Percentiles rank a stretch among this genome's conserved stretches.
These are phyloP conservation scores for Megaleporinus macrocephalus DNA, from an alignment of 2,113 vertebrate genomes.

Conservation along the genomic window DNA sequence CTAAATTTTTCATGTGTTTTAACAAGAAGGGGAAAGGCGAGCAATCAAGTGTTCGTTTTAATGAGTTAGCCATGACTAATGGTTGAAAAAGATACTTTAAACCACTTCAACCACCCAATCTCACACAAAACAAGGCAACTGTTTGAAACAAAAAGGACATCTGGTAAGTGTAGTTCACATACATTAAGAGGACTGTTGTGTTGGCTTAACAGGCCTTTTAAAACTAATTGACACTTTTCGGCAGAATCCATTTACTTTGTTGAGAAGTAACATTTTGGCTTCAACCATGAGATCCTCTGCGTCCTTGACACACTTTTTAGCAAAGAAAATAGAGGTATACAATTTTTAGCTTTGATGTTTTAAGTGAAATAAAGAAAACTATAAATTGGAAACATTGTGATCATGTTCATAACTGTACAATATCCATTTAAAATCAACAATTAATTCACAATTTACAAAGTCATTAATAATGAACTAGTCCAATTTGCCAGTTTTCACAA, in stretches of 20 bases:
- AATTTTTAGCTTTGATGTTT: background rate
- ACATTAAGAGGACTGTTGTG: slow-evolving; percentile 58
- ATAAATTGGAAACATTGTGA: background rate
- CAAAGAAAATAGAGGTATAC: background rate
- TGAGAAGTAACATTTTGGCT: slow-evolving; percentile 56
- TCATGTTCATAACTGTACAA: background rate
- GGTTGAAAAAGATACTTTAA: slow-evolving; percentile 59
- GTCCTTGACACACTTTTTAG: slow-evolving; percentile 46
- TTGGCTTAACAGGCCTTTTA: slow-evolving; percentile 54
- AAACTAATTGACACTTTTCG: slow-evolving; percentile 63
- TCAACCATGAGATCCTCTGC: slow-evolving; percentile 41
- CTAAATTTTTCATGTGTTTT: slow-evolving; percentile 39
- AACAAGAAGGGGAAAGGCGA: slow-evolving; percentile 49
- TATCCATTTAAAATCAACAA: too few relatives aligned
- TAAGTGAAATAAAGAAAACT: background rate
- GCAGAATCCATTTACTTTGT: slow-evolving; percentile 62
- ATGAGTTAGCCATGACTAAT: slow-evolving; percentile 63
- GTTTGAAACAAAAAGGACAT: slow-evolving; percentile 61
- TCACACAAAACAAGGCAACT: slow-evolving; percentile 55
- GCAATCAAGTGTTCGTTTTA: slow-evolving; percentile 62
- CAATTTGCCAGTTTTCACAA: too few relatives aligned
- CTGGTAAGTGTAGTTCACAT: slow-evolving; percentile 61
- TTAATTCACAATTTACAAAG: too few relatives aligned
- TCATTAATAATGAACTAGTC: too few relatives aligned
- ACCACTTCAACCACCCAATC: slow-evolving; percentile 60